Evolutionary conservation across 2,888 invertebrate genomes (phyloP).

Genomic region (Aleiodes leptofemur): DNA sequence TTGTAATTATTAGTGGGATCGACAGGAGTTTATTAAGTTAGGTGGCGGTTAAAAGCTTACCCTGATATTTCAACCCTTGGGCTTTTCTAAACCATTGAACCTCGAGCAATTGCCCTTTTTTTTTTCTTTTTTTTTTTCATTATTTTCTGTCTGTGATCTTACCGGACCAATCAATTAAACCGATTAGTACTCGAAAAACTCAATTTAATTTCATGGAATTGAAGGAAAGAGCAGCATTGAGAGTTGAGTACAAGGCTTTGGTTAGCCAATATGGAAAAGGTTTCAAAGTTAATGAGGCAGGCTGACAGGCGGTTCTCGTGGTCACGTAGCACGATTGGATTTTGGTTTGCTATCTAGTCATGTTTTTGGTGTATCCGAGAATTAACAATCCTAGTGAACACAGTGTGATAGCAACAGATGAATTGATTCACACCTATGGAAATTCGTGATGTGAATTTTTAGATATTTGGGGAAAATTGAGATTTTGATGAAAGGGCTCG

Average conservation of each 20-base stretch:
- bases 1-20: slow-evolving; percentile 25
- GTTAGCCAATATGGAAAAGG: neutral
- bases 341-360: slow-evolving; percentile 11
- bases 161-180: too few species aligned
- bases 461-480: neutral
- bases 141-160: neutral
- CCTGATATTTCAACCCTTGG: slow-evolving; percentile 20
- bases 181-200: neutral
- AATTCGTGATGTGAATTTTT: neutral
- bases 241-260: too few species aligned
- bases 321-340: slow-evolving; percentile 10
- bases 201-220: neutral
- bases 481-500: too few species aligned
- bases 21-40: slow-evolving; percentile 32
- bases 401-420: slow-evolving; percentile 30
- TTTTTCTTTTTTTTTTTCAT: slow-evolving; percentile 14
- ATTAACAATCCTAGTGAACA: slow-evolving; percentile 5
- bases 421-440: slow-evolving; percentile 32
- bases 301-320: slow-evolving; percentile 12
- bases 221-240: neutral
- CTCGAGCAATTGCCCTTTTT: neutral
- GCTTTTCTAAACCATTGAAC: slow-evolving; percentile 8
- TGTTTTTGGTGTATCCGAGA: slow-evolving; percentile 20
- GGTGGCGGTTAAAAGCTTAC: slow-evolving; percentile 18
- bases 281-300: slow-evolving; percentile 32